Evolutionary conservation across 1,140 invertebrate genomes (phyloP).

Genomic region (Drosophila virilis): DNA sequence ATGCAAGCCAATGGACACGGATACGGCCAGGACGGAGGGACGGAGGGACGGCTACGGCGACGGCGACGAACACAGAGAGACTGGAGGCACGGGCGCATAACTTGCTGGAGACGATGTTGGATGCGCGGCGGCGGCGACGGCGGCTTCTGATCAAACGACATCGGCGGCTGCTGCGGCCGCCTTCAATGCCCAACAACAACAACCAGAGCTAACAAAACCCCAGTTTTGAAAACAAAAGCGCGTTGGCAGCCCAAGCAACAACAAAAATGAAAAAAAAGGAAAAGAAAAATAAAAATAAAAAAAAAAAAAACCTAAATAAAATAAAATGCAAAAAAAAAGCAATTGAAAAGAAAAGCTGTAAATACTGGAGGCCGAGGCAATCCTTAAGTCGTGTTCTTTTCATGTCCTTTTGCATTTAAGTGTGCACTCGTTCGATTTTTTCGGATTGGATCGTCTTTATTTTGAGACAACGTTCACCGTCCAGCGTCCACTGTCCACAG

Average conservation of each 20-base stretch:
- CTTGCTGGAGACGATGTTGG: slow-evolving; percentile 35
- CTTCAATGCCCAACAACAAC: slow-evolving; percentile 60
- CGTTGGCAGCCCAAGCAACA: slow-evolving; percentile 62
- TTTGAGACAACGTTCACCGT: slow-evolving; percentile 54
- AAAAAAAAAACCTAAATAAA: neutral
- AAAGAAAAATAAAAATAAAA: slow-evolving; percentile 8
- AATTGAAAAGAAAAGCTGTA: slow-evolving; percentile 3
- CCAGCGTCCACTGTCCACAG: neutral
- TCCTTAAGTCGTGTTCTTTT: slow-evolving; percentile 79
- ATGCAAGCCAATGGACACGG: slow-evolving; percentile 30
- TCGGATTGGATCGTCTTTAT: slow-evolving; percentile 78
- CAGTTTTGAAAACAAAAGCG: slow-evolving; percentile 71
- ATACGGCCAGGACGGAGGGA: slow-evolving; percentile 1
- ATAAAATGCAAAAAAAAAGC: neutral
- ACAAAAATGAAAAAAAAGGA: slow-evolving; percentile 30
- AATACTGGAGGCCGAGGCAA: slow-evolving; percentile 40
- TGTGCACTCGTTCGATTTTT: slow-evolving; percentile 78
- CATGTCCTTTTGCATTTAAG: slow-evolving; percentile 81
- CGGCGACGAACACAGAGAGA: neutral
- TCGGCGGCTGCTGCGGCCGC: slow-evolving; percentile 46
- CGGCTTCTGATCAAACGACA: slow-evolving; percentile 76
- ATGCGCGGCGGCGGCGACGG: slow-evolving; percentile 41
- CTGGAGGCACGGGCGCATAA: slow-evolving; percentile 41
- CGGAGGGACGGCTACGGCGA: neutral
- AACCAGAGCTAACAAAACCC: slow-evolving; percentile 35